Evolutionary conservation across 2,797 vertebrate species (phyloP).

Genomic region (Pangasius mekongensis): DNA sequence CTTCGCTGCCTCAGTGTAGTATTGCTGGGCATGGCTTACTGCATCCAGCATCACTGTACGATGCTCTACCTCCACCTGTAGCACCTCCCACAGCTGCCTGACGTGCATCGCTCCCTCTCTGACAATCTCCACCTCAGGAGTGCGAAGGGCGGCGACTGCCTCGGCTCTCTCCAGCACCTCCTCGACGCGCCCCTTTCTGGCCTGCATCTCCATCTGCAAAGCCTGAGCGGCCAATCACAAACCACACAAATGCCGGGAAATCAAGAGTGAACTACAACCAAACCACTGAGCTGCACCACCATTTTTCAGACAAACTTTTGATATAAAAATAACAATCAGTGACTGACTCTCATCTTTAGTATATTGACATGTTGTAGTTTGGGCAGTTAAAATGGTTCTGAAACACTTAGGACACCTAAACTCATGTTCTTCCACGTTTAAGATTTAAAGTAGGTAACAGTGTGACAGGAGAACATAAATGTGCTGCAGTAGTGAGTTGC

Average conservation of each 20-base stretch:
- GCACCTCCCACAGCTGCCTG: conserved; percentile 84
- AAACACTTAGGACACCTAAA: neutral
- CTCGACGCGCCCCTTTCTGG: conserved; percentile 85
- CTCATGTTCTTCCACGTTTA: neutral
- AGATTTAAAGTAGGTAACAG: neutral
- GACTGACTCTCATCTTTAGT: neutral
- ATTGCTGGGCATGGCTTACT: conserved; percentile 85
- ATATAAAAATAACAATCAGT: neutral
- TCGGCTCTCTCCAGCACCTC: conserved; percentile 81
- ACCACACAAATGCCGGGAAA: neutral
- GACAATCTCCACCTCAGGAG: conserved; percentile 81
- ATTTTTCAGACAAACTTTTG: neutral
- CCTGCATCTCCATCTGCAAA: conserved; percentile 88
- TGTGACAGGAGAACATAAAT: neutral
- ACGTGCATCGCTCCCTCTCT: conserved; percentile 80
- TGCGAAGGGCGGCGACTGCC: conserved; percentile 78
- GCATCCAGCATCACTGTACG: conserved; percentile 82
- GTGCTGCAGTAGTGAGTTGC: neutral
- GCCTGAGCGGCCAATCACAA: conserved; percentile 69
- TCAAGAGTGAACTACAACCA: neutral
- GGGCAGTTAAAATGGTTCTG: too few species aligned
- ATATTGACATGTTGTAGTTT: too few species aligned
- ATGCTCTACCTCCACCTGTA: conserved; percentile 82
- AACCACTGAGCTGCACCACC: neutral
- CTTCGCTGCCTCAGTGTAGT: conserved; percentile 86